phyloP scores from a whole-genome alignment of 2,113 vertebrate genomes.

The Cheilinus undulatus region DNA sequence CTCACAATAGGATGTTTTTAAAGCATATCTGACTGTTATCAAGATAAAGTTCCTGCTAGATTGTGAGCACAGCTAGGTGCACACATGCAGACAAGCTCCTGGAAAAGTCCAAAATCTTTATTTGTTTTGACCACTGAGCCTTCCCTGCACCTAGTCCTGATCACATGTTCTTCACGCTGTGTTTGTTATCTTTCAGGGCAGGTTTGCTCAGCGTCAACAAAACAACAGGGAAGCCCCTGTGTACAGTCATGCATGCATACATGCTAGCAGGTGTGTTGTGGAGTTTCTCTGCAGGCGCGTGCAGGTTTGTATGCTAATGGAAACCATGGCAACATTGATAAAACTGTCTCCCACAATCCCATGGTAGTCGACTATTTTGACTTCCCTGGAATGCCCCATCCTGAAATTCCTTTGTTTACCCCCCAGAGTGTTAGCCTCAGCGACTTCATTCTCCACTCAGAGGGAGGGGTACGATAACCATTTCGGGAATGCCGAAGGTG shows the following conservation, averaged over 20 bases:
- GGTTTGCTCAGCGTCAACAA: constrained; percentile 29
- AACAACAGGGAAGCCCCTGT: background rate
- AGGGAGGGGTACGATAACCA: constrained; percentile 34
- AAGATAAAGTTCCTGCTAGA: constrained; percentile 30
- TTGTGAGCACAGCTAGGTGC: constrained; percentile 31
- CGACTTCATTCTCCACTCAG: constrained; percentile 15
- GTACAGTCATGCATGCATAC: background rate
- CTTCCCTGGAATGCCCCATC: constrained; percentile 20
- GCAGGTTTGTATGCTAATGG: constrained; percentile 14
- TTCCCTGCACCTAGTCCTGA: constrained; percentile 1
- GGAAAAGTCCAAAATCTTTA: constrained; percentile 14
- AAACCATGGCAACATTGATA: constrained; percentile 15
- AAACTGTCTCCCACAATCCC: constrained; percentile 31
- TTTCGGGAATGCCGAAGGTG: constrained; percentile 64
- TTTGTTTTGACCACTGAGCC: constrained; percentile 36
- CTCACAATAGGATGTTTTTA: constrained; percentile 45
- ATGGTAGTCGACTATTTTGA: constrained; percentile 37
- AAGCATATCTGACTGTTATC: constrained; percentile 52
- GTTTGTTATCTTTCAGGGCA: constrained; percentile 48
- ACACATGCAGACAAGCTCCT: background rate
- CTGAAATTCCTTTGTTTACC: constrained; percentile 46
- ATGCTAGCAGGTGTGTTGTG: constrained; percentile 24
- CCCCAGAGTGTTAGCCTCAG: constrained; percentile 32
- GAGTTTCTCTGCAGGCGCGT: constrained; percentile 9
- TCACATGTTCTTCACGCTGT: constrained; percentile 1